phyloP scores from a whole-genome alignment of 2,797 vertebrate species.

The Syncerus caffer region DNA sequence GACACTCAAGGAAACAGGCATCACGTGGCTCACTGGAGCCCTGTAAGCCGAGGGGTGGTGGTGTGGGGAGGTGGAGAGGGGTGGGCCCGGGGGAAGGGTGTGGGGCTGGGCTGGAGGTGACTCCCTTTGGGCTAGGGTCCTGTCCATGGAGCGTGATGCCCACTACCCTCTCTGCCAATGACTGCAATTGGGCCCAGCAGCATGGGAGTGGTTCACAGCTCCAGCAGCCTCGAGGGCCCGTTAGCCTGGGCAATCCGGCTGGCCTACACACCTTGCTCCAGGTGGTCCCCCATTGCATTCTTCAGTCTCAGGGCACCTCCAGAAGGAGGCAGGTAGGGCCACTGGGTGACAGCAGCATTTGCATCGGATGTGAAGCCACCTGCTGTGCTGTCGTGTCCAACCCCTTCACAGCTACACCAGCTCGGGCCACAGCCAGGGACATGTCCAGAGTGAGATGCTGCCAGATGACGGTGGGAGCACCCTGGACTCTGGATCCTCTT shows the following conservation, averaged over 20 bases:
- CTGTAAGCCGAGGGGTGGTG: accelerated
- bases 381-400: not conserved
- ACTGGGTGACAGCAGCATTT: not conserved
- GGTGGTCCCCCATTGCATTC: not conserved
- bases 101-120: accelerated
- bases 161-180: not conserved
- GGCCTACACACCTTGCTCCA: accelerated
- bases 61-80: not conserved
- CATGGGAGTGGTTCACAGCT: not conserved
- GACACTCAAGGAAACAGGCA: not conserved
- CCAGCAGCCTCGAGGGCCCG: not conserved
- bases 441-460: not conserved
- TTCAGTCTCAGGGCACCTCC: not conserved
- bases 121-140: not conserved
- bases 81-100: accelerated
- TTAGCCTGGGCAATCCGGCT: accelerated
- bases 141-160: accelerated
- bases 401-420: not conserved
- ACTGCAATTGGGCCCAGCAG: not conserved
- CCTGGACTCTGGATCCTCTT: not conserved
- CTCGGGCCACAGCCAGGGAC: no score
- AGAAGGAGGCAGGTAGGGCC: not conserved
- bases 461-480: not conserved
- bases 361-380: not conserved
- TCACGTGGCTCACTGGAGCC: not conserved